These are phyloP conservation scores for Oryzaephilus surinamensis DNA, from an alignment of 1,140 invertebrate species.

Conservation along the genomic window DNA sequence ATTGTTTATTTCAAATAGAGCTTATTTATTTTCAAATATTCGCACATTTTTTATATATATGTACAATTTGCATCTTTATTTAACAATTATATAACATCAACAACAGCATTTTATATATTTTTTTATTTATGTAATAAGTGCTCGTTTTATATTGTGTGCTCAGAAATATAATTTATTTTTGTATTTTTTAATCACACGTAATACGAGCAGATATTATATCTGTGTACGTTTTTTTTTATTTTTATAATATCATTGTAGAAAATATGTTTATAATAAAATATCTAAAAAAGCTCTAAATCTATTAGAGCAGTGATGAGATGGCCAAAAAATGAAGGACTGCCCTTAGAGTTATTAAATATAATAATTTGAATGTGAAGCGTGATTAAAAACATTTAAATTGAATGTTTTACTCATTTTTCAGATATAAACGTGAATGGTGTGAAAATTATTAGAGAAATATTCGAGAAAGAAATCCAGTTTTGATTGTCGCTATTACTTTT, in stretches of 20 bases:
- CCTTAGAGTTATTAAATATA: conserved; percentile 1
- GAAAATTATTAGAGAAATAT: too few relatives aligned
- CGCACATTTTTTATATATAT: conserved; percentile 23
- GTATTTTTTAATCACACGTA: conserved; percentile 4
- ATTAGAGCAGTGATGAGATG: conserved; percentile 3
- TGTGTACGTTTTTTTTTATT: neutral
- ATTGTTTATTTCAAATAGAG: conserved; percentile 12
- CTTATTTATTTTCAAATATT: conserved; percentile 22
- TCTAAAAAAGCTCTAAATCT: conserved; percentile 18
- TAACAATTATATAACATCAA: conserved; percentile 30
- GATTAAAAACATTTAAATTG: neutral
- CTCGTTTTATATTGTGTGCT: conserved; percentile 4
- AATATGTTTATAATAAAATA: conserved; percentile 23
- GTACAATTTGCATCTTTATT: conserved; percentile 25
- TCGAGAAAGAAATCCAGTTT: neutral
- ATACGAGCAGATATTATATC: neutral
- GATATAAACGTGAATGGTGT: neutral
- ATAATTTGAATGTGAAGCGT: conserved; percentile 5
- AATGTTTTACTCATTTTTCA: neutral
- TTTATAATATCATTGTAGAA: conserved; percentile 22
- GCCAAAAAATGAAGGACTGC: neutral
- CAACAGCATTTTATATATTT: conserved; percentile 16
- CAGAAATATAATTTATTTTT: conserved; percentile 6
- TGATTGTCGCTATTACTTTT: neutral
- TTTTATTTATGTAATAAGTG: neutral